A percentile compares a stretch with the other conserved stretches of the same genome.
phyloP scores from a whole-genome alignment of 23 tunicate genomes.

The Corella eumyota region DNA sequence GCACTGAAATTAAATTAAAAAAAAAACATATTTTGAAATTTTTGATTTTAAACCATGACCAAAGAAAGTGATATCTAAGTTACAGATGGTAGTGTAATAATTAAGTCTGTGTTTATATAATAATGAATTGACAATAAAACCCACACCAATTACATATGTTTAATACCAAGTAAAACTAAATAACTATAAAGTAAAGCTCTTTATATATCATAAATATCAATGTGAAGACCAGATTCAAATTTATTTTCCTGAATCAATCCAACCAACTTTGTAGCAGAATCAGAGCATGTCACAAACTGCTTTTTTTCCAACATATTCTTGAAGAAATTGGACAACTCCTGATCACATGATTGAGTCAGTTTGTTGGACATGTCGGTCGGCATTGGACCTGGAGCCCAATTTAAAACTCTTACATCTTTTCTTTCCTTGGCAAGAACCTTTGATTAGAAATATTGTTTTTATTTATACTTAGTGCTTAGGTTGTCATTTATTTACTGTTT shows the following conservation, averaged over 20 bases:
- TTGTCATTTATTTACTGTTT: too few relatives aligned
- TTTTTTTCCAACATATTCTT: constrained; percentile 7
- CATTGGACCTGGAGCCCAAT: constrained; percentile 89
- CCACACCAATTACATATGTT: too few relatives aligned
- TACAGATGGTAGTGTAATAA: too few relatives aligned
- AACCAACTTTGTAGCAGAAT: constrained; percentile 46
- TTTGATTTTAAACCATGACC: too few relatives aligned
- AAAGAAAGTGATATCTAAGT: too few relatives aligned
- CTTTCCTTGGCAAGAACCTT: constrained; percentile 50
- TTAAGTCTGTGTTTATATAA: too few relatives aligned
- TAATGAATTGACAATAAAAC: too few relatives aligned
- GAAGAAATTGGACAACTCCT: constrained; percentile 1
- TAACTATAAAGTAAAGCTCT: too few relatives aligned
- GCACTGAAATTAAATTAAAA: too few relatives aligned
- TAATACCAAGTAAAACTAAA: too few relatives aligned
- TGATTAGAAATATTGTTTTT: neutral
- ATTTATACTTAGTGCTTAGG: too few relatives aligned
- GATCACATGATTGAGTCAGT: constrained; percentile 4
- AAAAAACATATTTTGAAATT: too few relatives aligned
- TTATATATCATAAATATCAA: constrained; percentile 56
- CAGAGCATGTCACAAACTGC: constrained; percentile 14
- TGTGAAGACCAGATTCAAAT: constrained; percentile 56
- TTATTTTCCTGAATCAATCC: constrained; percentile 11
- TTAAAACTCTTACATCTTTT: constrained; percentile 38
- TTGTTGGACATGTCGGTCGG: constrained; percentile 40